Evolutionary conservation across 2,888 invertebrate genomes (phyloP).

Genomic region (Melikaiella ostensackeni): DNA sequence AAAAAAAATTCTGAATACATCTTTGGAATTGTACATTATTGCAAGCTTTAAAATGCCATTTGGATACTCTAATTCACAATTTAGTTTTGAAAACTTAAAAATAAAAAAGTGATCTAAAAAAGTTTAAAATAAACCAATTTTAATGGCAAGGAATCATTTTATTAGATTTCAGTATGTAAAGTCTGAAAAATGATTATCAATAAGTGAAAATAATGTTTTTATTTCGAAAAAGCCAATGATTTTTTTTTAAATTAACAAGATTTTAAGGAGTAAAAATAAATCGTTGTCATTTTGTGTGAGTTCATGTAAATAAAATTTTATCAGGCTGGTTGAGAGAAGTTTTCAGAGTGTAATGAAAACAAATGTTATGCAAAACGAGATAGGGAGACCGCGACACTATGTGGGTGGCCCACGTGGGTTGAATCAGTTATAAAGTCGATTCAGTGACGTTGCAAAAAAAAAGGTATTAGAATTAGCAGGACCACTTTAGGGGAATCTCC

Average conservation of each 20-base stretch:
- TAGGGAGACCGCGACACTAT: neutral
- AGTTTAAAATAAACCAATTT: no score
- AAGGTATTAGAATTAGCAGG: conserved; percentile 13
- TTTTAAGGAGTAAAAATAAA: neutral
- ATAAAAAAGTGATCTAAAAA: no score
- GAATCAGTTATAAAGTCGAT: neutral
- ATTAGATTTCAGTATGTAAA: no score
- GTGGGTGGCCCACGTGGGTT: conserved; percentile 35
- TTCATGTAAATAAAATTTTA: conserved; percentile 6
- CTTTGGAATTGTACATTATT: no score
- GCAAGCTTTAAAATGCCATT: no score
- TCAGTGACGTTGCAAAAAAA: conserved; percentile 15
- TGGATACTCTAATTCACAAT: no score
- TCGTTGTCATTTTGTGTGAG: neutral
- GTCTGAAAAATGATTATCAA: no score
- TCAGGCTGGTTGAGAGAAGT: conserved; percentile 1
- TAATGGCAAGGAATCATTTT: no score
- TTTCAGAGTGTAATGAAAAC: conserved; percentile 32
- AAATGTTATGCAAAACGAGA: conserved; percentile 13
- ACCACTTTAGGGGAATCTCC: neutral
- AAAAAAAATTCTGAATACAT: no score
- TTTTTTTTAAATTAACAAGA: neutral
- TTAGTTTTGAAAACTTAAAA: no score
- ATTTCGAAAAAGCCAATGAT: neutral
- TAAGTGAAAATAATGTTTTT: neutral